These are phyloP conservation scores for Mobula birostris DNA, from an alignment of 2,113 vertebrate genomes.

Conservation along the genomic window DNA sequence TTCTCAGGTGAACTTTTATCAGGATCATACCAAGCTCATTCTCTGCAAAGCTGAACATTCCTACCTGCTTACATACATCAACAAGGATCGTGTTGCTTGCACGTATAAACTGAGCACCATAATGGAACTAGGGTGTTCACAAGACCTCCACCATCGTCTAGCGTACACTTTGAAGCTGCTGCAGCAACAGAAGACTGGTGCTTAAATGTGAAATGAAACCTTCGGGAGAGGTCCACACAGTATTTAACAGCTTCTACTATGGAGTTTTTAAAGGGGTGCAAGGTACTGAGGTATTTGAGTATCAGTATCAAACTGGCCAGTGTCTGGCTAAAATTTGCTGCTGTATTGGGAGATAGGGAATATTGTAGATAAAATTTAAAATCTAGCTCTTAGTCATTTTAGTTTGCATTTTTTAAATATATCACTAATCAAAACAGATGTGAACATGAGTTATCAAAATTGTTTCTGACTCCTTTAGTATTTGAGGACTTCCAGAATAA, in stretches of 20 bases:
- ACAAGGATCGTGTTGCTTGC: slow-evolving; percentile 75
- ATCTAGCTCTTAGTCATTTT: neutral
- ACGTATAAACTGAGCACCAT: slow-evolving; percentile 81
- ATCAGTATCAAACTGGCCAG: neutral
- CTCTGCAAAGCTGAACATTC: slow-evolving; percentile 79
- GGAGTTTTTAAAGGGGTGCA: slow-evolving; percentile 13
- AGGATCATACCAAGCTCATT: slow-evolving; percentile 92
- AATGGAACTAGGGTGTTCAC: slow-evolving; percentile 74
- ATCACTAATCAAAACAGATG: neutral
- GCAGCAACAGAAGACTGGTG: slow-evolving; percentile 67
- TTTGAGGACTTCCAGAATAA: neutral
- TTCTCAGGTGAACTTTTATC: slow-evolving; percentile 90
- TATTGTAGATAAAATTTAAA: neutral
- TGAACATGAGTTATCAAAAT: neutral
- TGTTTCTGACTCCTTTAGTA: neutral
- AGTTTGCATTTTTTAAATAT: neutral
- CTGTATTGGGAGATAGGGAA: neutral
- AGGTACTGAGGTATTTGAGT: neutral
- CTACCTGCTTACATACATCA: slow-evolving; percentile 89
- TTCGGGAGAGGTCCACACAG: neutral
- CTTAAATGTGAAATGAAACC: neutral
- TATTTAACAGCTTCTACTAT: neutral
- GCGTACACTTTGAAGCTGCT: slow-evolving; percentile 80
- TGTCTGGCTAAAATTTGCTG: slow-evolving; percentile 33
- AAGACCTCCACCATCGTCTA: slow-evolving; percentile 76